Evolutionary conservation across 1,140 invertebrate species (phyloP).

Genomic region (Theocolax elegans): DNA sequence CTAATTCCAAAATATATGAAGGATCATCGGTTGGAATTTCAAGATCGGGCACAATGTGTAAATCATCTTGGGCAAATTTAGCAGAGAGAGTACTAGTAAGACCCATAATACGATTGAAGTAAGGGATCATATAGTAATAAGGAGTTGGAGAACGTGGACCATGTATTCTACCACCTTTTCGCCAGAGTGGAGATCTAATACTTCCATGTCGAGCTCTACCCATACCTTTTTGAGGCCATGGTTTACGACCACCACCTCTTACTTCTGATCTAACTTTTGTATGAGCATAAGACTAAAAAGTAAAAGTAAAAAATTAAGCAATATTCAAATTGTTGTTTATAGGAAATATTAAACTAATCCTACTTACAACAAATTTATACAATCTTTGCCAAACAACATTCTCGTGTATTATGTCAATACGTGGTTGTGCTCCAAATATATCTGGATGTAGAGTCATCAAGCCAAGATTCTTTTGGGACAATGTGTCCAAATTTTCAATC

Average conservation of each 20-base stretch:
- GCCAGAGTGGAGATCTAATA: constrained; percentile 87
- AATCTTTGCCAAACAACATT: constrained; percentile 91
- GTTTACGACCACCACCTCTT: constrained; percentile 87
- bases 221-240: constrained; percentile 94
- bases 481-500: constrained; percentile 88
- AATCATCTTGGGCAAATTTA: constrained; percentile 94
- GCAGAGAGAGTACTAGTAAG: constrained; percentile 85
- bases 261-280: constrained; percentile 85
- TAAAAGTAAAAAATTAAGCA: constrained; percentile 4
- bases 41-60: constrained; percentile 90
- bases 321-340: constrained; percentile 3
- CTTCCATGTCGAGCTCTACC: constrained; percentile 92
- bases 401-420: constrained; percentile 88
- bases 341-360: constrained; percentile 9
- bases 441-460: constrained; percentile 89
- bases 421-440: constrained; percentile 83
- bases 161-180: constrained; percentile 81
- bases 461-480: constrained; percentile 83
- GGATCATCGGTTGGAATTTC: constrained; percentile 88
- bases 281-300: constrained; percentile 74
- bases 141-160: constrained; percentile 90
- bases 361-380: constrained; percentile 82
- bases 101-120: constrained; percentile 79
- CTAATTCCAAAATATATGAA: constrained; percentile 82
- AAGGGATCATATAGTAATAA: constrained; percentile 93